A percentile compares a stretch with the other conserved stretches of the same genome.
phyloP scores from a whole-genome alignment of 2,113 vertebrate genomes.

The Cricetomys ansorgei region DNA sequence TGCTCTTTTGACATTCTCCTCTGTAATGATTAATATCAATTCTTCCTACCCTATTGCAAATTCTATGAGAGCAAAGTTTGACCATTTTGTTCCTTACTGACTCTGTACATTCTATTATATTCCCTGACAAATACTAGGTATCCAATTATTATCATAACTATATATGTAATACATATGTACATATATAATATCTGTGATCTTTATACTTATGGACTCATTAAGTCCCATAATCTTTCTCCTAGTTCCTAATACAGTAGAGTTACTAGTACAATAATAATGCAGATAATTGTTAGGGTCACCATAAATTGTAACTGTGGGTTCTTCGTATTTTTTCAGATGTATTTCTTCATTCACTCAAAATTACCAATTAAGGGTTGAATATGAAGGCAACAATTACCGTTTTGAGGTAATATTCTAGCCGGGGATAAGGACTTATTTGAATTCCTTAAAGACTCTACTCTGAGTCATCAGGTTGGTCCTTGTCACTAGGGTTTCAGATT shows the following conservation, averaged over 20 bases:
- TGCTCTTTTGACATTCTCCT: background rate
- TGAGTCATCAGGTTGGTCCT: background rate
- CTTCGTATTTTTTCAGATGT: background rate
- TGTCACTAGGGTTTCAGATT: slow-evolving; percentile 25
- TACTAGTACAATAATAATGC: too few relatives aligned
- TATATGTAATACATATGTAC: background rate
- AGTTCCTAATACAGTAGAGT: background rate
- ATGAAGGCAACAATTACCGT: slow-evolving; percentile 16
- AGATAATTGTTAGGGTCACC: background rate
- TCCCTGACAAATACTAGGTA: background rate
- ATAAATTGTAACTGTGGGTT: background rate
- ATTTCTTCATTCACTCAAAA: slow-evolving; percentile 3
- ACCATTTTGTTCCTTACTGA: background rate
- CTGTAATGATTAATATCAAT: background rate
- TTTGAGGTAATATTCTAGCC: background rate
- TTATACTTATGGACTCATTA: background rate
- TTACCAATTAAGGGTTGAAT: background rate
- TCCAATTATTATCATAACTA: background rate
- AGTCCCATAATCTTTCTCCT: background rate
- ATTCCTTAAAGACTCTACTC: slow-evolving; percentile 26
- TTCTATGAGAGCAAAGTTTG: background rate
- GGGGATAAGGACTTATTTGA: slow-evolving; percentile 5
- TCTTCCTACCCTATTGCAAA: background rate
- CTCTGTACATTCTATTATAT: background rate
- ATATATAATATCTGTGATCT: background rate